Evolutionary conservation across 92 coral and sea anemone species (phyloP), one percentile per base, ranked within the genome.

Genomic region (Zoanthus sansibaricus): DNA sequence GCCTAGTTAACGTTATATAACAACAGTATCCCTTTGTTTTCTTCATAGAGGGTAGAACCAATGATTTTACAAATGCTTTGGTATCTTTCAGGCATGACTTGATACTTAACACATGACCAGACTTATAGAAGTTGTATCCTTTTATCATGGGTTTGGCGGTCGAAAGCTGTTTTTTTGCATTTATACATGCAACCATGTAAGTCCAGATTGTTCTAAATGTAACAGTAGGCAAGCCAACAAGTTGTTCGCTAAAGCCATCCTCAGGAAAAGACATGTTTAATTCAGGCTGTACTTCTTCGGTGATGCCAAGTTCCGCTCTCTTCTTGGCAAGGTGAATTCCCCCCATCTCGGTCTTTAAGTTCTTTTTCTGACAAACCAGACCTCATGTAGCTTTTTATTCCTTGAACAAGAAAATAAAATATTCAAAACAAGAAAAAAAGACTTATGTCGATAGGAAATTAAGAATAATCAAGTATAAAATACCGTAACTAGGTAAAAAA

Each of bases 141-240:
- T 72, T 72, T 37, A 72, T 52, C 52, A 72, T 37, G 44, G 77
- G n/a, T 72, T 72, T 72, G 4, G 51, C 77, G 6, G 77, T 72
- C 8, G 77, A 72, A 3, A 72, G 20, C 55, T 72, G 77, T 20
- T 54, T 33, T 45, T 72, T 72, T 33, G 77, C 77, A 4, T 69
- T 42, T 7, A 69, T 14, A 9, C 18, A 20, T 18, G 15, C 73
- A 18, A 69, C 18, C 73, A 69, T 69, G 1, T 69, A 69, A 20
- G 2, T 18, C 73, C 73, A 69, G 7, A 69, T 15, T 18, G 73
- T 69, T 1, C 42, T n/a, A 9, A 69, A 69, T 10, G 5, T 69
- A 6, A 69, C 42, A 6, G 8, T 14, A 20, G 73, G 73, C 37
- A 69, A 42, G 7, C 44, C 73, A 6, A 8, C 45, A 6, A 69